phyloP scores from a whole-genome alignment of 2,113 vertebrate species.

The Phaetusa simplex region DNA sequence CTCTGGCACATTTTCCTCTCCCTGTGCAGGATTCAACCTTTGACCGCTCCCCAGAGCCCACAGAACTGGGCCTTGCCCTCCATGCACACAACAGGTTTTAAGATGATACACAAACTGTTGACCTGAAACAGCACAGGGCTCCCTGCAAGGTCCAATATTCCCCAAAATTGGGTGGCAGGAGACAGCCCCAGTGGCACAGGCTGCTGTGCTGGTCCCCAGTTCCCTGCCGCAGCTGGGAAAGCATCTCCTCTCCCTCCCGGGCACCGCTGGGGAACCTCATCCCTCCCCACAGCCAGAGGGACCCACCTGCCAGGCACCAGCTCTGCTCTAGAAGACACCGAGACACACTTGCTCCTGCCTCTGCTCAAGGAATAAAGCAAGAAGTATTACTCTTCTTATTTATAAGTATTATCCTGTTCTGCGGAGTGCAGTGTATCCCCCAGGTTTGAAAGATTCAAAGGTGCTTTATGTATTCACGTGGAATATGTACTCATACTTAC shows the following conservation, averaged over 20 bases:
- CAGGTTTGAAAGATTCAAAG: neutral
- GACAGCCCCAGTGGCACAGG: neutral
- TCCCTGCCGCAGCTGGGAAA: neutral
- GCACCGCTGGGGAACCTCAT: neutral
- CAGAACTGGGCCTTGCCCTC: neutral
- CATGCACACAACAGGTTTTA: too few relatives aligned
- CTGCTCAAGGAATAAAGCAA: neutral
- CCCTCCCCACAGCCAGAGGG: too few relatives aligned
- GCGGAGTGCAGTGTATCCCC: neutral
- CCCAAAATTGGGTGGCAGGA: neutral
- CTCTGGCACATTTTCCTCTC: neutral
- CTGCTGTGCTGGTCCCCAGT: neutral
- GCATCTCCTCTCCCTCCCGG: fast-evolving
- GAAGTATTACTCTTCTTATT: neutral
- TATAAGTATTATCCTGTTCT: fast-evolving
- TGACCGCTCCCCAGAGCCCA: neutral
- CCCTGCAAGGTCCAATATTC: neutral
- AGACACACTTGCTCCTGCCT: fast-evolving
- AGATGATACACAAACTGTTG: fast-evolving
- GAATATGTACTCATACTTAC: neutral
- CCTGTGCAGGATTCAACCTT: neutral
- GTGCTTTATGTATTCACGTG: fast-evolving
- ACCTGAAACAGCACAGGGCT: neutral
- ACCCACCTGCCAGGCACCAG: neutral
- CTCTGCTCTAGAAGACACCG: fast-evolving